Base-by-base conservation (phyloP, 1,140 invertebrate genomes). In the Galleria mellonella region DNA sequence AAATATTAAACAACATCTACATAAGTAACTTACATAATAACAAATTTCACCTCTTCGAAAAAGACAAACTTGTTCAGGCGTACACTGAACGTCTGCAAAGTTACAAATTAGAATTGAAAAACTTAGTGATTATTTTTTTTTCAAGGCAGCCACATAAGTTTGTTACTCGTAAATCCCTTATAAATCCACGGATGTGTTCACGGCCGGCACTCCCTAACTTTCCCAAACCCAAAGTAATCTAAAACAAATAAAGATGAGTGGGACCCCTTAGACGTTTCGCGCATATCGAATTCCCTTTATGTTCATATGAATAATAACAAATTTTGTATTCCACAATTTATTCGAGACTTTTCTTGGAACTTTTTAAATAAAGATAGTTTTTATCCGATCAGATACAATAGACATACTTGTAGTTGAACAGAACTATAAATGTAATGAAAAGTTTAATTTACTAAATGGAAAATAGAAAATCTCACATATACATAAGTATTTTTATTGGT, bases 241-340 rank as follows among this genome's bases (percentile, higher is more conserved):
- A 77, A 83, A 79, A 83, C 72, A 79, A 76, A 83, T 79, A 83
- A 79, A 79, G 73, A 79, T 71, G 72, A 79, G 74, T 69, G 62
- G 67, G 57, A 68, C 59, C 59, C 52, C 61, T 58, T 60, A 74
- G 51, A 77, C 69, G 63, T 66, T 72, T 55, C 50, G 54, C 58
- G 74, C 65, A 72, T 82, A 72, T 76, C 62, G 56, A 77, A 68
- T 67, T 68, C 49, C 52, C 62, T 72, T 73, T 70, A 72, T 67
- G 51, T 66, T 66, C 60, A 62, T 72, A 73, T 69, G 70, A 72
- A 77, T 74, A 73, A 71, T 70, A 75, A 68, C 63, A 48, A 43
- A 39, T 55, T 66, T 69, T 64, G 60, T 56, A 54, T 56, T 64
- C 54, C 59, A 50, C 45, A 55, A 55, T 72, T 72, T 70, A 65